Base-by-base conservation (phyloP, 2,888 invertebrate species). In the Acleris sparsana region DNA sequence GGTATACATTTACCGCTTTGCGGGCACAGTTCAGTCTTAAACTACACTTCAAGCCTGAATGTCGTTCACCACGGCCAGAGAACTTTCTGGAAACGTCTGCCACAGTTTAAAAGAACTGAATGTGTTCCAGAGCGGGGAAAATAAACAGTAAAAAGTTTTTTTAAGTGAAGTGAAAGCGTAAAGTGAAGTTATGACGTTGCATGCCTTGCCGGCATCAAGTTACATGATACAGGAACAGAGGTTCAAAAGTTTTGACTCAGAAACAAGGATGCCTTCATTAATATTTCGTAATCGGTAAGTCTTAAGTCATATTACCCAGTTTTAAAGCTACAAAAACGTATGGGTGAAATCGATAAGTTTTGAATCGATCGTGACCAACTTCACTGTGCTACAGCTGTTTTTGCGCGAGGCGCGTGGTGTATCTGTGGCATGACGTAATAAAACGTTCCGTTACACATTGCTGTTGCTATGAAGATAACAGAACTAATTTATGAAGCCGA, bases 241-340 rank as follows among this genome's bases (percentile, higher is more conserved):
- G 81, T 88, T 88, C 84, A 88, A 83, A 87, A 88, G 81, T 80
- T 89, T 87, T 79, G 89, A 90, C 80, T 82, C 84, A 65, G 77
- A 83, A 75, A 77, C 82, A 74, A 87, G 79, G 80, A 94, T 94
- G 94, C 94, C 94, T 75, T 93, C 94, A 83, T 93, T 94, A 93
- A 89, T 94, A 88, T 94, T 93, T 87, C 93, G 93, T 87, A 94
- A 94, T 92, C 93, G 94, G 94, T 94, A 84, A 94, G 94, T 94
- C 73, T 70, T 65, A 63, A 79, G 78, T 74, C 71, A 75, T 69
- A 64, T 70, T 74, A 73, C 71, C 48, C 75, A 73, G 75, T 77
- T 73, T 68, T 69, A 67, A 59, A 69, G 70, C 67, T 72, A 73
- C 71, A 73, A 77, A 79, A 75, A 83, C 81, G 81, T 76, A 79